Percentiles rank a stretch among this genome's conserved stretches.
Evolutionary conservation across 2,113 vertebrate species (phyloP).

Genomic region (Melospiza melodia): DNA sequence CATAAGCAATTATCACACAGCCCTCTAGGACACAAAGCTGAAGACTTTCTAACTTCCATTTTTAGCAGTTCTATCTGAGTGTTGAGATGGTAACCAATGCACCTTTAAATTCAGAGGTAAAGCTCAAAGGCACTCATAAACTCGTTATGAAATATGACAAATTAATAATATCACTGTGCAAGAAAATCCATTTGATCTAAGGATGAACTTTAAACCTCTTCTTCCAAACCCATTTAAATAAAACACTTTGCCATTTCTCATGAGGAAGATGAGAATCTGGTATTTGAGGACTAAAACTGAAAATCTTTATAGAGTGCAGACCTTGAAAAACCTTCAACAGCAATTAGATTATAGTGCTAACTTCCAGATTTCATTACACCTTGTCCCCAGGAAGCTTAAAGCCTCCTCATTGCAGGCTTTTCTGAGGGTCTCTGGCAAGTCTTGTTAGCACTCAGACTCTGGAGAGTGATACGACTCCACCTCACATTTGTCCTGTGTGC

Average conservation of each 20-base stretch:
- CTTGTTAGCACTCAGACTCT: neutral
- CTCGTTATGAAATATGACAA: neutral
- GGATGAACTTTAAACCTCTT: neutral
- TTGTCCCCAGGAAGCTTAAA: neutral
- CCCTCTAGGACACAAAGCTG: slow-evolving; percentile 56
- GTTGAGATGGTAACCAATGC: neutral
- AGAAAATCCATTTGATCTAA: slow-evolving; percentile 41
- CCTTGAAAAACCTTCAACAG: neutral
- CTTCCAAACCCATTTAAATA: slow-evolving; percentile 23
- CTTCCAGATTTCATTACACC: neutral
- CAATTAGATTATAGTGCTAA: neutral
- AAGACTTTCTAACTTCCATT: slow-evolving; percentile 48
- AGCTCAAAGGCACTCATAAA: slow-evolving; percentile 51
- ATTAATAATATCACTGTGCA: slow-evolving; percentile 22
- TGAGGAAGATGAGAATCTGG: neutral
- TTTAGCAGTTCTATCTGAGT: slow-evolving; percentile 37
- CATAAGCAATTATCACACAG: slow-evolving; percentile 43
- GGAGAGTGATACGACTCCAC: neutral
- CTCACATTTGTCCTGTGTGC: neutral
- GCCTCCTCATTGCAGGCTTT: neutral
- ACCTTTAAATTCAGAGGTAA: slow-evolving; percentile 45
- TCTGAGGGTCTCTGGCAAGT: neutral
- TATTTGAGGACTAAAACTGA: neutral
- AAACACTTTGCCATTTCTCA: neutral
- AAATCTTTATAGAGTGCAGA: neutral